Conservation (phyloP, 2,113 vertebrate species). For the Leucopternis melanops region DNA sequence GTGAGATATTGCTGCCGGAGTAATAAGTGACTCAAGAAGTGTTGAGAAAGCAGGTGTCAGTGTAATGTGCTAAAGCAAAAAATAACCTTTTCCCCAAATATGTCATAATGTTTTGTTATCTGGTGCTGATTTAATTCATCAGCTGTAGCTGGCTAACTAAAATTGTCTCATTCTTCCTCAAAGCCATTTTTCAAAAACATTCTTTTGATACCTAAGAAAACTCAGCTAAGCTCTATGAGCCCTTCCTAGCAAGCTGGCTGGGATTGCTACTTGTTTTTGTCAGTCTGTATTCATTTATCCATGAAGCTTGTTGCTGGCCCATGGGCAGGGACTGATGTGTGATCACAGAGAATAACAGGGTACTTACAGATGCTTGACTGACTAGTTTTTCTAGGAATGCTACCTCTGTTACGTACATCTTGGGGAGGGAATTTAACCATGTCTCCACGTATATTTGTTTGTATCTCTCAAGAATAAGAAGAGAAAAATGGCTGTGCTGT, state of each 20-base stretch:
- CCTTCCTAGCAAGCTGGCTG: background rate
- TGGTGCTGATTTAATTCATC: background rate
- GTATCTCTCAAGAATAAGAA: background rate
- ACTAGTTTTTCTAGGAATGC: slow-evolving; percentile 1
- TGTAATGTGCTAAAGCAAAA: background rate
- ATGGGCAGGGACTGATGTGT: background rate
- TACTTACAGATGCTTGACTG: background rate
- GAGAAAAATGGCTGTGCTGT: background rate
- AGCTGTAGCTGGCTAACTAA: background rate
- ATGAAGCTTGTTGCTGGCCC: background rate
- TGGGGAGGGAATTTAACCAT: background rate
- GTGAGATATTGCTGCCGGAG: background rate
- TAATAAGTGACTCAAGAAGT: background rate
- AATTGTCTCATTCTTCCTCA: background rate
- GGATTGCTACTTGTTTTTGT: background rate
- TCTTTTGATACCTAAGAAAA: background rate
- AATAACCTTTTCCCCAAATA: background rate
- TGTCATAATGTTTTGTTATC: background rate
- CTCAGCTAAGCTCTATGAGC: background rate
- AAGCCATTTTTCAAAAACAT: background rate
- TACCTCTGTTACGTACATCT: background rate
- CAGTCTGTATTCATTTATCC: background rate
- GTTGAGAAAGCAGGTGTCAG: background rate
- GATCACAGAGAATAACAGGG: background rate
- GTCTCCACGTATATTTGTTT: background rate